Percentiles rank a stretch among this genome's conserved stretches.
Conservation (phyloP, 1,140 invertebrate species). For the Anthonomus grandis region DNA sequence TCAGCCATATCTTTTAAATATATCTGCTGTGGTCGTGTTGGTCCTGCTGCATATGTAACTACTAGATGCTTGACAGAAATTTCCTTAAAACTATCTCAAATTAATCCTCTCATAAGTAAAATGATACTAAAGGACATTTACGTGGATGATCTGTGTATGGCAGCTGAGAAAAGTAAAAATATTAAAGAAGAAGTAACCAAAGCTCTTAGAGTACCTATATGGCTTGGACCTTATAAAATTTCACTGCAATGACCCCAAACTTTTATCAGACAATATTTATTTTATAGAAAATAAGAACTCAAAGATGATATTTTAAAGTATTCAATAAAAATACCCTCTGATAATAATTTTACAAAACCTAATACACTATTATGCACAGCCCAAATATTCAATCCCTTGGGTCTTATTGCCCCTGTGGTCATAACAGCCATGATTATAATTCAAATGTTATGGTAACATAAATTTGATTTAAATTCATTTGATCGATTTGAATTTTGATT, state of each 20-base stretch:
- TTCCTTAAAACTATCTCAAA: neutral
- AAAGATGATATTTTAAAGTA: too few species aligned
- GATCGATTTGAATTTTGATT: slow-evolving; percentile 32
- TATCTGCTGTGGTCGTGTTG: neutral
- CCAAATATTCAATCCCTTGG: slow-evolving; percentile 39
- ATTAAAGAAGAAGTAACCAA: neutral
- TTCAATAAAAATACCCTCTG: too few species aligned
- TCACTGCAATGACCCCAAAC: too few species aligned
- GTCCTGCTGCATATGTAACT: neutral
- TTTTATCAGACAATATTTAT: too few species aligned
- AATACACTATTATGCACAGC: neutral
- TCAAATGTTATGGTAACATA: slow-evolving; percentile 46
- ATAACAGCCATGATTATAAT: slow-evolving; percentile 47
- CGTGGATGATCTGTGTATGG: too few species aligned
- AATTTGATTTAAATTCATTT: slow-evolving; percentile 47
- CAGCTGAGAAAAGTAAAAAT: neutral
- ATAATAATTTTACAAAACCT: too few species aligned
- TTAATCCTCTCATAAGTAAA: neutral
- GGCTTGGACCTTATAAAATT: too few species aligned
- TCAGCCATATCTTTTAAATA: neutral
- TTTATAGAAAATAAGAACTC: too few species aligned
- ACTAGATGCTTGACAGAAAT: neutral
- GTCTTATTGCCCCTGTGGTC: slow-evolving; percentile 39
- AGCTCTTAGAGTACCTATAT: too few species aligned
- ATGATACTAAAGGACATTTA: neutral